A percentile compares a stretch with the other conserved stretches of the same genome.
Conservation (phyloP, 2,797 vertebrate genomes). For the Falco columbarius region DNA sequence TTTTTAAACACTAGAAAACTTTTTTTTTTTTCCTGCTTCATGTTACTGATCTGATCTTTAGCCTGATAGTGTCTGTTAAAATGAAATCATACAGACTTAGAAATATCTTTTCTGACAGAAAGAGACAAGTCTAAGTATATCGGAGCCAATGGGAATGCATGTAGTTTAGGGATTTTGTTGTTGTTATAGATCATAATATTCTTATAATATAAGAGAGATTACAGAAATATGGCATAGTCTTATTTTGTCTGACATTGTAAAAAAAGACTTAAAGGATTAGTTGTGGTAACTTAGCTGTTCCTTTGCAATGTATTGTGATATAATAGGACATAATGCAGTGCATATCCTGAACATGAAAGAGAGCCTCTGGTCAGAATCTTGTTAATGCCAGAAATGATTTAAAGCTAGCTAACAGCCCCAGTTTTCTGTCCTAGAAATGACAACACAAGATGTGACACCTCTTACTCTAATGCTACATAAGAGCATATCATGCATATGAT, state of each 20-base stretch:
- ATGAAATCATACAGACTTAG: neutral
- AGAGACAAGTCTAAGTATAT: neutral
- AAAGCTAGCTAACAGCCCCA: conserved; percentile 12
- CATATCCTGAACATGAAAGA: conserved; percentile 43
- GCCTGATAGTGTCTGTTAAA: neutral
- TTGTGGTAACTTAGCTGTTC: conserved; percentile 45
- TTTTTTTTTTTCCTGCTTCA: neutral
- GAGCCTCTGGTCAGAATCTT: conserved; percentile 56
- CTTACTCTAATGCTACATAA: conserved; percentile 28
- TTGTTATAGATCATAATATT: conserved; percentile 41
- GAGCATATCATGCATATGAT: neutral
- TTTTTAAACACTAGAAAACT: neutral
- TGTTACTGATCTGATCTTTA: conserved; percentile 13
- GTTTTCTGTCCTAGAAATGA: conserved; percentile 56
- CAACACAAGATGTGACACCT: conserved; percentile 18
- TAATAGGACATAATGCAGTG: conserved; percentile 20
- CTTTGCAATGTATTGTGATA: conserved; percentile 8
- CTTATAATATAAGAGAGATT: conserved; percentile 45
- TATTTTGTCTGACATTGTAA: conserved; percentile 50
- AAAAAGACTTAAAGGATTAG: conserved; percentile 66
- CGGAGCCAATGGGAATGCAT: neutral
- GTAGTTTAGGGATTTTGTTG: conserved; percentile 34
- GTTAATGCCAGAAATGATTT: conserved; percentile 53
- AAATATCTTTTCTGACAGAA: conserved; percentile 14
- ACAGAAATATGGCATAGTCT: conserved; percentile 16